A percentile compares a stretch with the other conserved stretches of the same genome.
Conservation (phyloP, 2,888 invertebrate genomes). For the Embidobia sp. region DNA sequence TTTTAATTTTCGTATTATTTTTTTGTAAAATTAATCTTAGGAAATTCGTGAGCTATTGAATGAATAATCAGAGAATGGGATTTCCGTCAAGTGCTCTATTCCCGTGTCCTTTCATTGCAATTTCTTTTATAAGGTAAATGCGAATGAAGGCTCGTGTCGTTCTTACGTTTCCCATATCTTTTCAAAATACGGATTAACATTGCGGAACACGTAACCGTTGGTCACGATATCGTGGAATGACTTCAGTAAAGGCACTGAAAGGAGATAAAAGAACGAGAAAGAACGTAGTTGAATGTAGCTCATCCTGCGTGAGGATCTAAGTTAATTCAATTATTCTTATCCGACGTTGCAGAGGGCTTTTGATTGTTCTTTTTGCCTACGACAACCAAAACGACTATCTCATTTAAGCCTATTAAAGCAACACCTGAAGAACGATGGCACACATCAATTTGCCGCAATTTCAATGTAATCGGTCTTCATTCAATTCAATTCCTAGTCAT, state of each 20-base stretch:
- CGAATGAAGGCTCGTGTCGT: conserved; percentile 18
- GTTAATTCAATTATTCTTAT: conserved; percentile 31
- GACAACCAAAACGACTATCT: no score
- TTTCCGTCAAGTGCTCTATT: conserved; percentile 5
- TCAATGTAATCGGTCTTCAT: no score
- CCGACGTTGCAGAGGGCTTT: no score
- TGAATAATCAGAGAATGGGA: conserved; percentile 9
- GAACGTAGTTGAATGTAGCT: conserved; percentile 6
- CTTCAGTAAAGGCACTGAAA: conserved; percentile 58
- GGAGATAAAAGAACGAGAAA: conserved; percentile 53
- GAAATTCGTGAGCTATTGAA: conserved; percentile 12
- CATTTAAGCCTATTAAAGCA: no score
- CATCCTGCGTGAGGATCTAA: conserved; percentile 11
- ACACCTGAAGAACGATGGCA: no score
- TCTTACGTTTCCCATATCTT: conserved; percentile 26
- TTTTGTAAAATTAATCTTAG: conserved; percentile 14
- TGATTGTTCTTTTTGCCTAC: no score
- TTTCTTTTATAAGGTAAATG: conserved; percentile 18
- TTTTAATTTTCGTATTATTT: no score
- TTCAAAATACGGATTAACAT: conserved; percentile 37
- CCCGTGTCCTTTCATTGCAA: conserved; percentile 1
- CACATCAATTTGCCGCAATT: no score
- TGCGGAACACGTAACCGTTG: conserved; percentile 62
- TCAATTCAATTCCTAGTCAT: no score
- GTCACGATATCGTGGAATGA: conserved; percentile 61